A percentile compares a stretch with the other conserved stretches of the same genome.
These are phyloP conservation scores for Rhadinocentrus ornatus DNA, from an alignment of 2,797 vertebrate genomes.

Conservation along the genomic window DNA sequence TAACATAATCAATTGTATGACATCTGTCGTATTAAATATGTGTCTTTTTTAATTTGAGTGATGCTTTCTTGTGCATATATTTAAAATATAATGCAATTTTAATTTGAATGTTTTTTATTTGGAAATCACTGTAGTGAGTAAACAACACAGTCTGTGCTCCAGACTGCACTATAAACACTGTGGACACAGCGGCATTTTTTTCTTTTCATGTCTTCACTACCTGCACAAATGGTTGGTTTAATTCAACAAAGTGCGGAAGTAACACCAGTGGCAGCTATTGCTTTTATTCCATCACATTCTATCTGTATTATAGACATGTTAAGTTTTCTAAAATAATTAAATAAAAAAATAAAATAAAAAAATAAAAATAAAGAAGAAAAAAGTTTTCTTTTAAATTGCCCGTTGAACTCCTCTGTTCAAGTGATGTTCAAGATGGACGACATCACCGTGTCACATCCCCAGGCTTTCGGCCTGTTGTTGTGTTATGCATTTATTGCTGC, in stretches of 20 bases:
- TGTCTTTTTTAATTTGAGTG: neutral
- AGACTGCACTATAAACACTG: neutral
- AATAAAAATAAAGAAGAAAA: too few relatives aligned
- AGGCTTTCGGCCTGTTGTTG: too few relatives aligned
- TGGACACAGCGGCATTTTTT: slow-evolving; percentile 1
- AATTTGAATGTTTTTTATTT: neutral
- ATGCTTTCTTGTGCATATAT: neutral
- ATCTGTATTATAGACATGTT: neutral
- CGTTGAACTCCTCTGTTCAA: neutral
- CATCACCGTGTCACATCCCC: neutral
- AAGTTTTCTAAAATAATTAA: too few relatives aligned
- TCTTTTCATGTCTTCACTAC: neutral
- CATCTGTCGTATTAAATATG: neutral
- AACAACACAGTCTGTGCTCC: neutral
- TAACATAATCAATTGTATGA: neutral
- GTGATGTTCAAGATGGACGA: neutral
- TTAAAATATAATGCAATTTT: neutral
- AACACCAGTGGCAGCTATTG: neutral
- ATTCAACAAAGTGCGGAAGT: neutral
- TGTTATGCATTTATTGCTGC: too few relatives aligned
- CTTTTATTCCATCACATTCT: neutral
- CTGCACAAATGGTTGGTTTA: slow-evolving; percentile 8
- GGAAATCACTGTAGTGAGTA: neutral
- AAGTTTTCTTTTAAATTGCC: too few relatives aligned
- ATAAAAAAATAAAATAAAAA: too few relatives aligned